Evolutionary conservation across 2,888 invertebrate genomes (phyloP).

Genomic region (Tipula unca): DNA sequence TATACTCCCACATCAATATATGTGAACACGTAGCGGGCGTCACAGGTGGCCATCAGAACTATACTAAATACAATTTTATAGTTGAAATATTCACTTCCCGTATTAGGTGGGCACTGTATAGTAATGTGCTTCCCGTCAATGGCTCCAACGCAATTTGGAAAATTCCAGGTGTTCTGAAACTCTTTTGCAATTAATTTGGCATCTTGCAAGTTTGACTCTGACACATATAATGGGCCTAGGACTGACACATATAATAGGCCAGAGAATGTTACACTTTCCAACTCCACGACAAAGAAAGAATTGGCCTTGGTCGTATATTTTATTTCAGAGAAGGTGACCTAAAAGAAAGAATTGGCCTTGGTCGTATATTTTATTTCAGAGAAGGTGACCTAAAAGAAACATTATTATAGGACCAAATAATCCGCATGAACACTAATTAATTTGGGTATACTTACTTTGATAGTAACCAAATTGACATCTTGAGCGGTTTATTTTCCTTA

Average conservation of each 20-base stretch:
- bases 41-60: neutral
- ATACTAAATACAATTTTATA: neutral
- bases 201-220: constrained; percentile 18
- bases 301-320: neutral
- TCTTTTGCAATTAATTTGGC: constrained; percentile 18
- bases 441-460: too few species aligned
- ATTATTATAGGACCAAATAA: neutral
- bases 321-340: neutral
- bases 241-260: too few species aligned
- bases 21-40: neutral
- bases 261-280: constrained; percentile 23
- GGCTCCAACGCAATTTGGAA: constrained; percentile 29
- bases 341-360: neutral
- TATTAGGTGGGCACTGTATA: constrained; percentile 28
- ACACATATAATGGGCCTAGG: constrained; percentile 20
- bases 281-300: constrained; percentile 18
- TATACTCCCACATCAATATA: too few species aligned
- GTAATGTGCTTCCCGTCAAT: constrained; percentile 31
- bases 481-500: too few species aligned
- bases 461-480: too few species aligned
- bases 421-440: too few species aligned
- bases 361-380: neutral
- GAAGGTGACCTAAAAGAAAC: neutral
- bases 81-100: neutral
- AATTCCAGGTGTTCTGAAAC: constrained; percentile 25